A percentile compares a stretch with the other conserved stretches of the same genome.
Conservation (phyloP, 2,888 invertebrate species). For the Xestia xanthographa region DNA sequence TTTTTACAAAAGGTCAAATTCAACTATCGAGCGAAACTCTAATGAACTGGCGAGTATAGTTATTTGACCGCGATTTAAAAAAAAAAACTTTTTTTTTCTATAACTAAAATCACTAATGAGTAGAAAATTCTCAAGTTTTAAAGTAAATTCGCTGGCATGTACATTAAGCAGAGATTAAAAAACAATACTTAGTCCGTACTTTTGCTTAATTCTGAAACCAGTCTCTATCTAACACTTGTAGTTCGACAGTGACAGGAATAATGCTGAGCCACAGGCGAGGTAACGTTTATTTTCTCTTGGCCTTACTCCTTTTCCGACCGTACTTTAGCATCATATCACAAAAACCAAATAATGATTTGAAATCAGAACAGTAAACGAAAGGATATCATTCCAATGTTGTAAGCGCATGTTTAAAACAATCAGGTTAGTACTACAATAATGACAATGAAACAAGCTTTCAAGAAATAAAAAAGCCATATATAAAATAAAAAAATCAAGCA, state of each 20-base stretch:
- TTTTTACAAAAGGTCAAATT: background rate
- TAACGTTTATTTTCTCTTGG: background rate
- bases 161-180: background rate
- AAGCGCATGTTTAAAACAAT: constrained; percentile 13
- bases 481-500: constrained; percentile 39
- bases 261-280: background rate
- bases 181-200: background rate
- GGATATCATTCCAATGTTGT: constrained; percentile 14
- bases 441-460: constrained; percentile 14
- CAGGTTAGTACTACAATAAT: constrained; percentile 42
- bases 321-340: constrained; percentile 17
- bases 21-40: background rate
- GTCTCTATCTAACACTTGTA: background rate
- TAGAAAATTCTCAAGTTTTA: background rate
- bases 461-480: constrained; percentile 47
- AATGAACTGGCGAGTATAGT: background rate
- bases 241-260: background rate
- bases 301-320: constrained; percentile 17
- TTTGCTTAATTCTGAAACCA: background rate
- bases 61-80: background rate
- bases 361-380: constrained; percentile 25
- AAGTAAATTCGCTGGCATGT: background rate
- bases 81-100: background rate
- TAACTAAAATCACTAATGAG: no score
- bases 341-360: constrained; percentile 5